A percentile compares a stretch with the other conserved stretches of the same genome.
phyloP scores from a whole-genome alignment of 2,888 invertebrate species.

The Pardosa pseudoannulata region DNA sequence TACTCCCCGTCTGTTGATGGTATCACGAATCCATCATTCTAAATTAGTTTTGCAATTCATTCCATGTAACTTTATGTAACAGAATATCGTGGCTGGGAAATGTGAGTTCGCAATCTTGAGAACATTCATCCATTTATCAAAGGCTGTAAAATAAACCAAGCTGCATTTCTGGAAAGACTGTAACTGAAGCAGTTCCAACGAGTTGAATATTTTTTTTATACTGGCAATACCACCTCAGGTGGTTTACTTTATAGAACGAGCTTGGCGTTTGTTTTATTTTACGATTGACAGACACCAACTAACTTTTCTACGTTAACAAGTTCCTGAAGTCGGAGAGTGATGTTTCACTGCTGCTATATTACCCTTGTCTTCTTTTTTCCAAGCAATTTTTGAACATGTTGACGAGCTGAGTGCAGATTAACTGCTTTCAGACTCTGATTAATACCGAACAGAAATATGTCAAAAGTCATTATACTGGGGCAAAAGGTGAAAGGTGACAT shows the following conservation, averaged over 20 bases:
- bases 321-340: neutral
- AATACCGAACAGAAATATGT: neutral
- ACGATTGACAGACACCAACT: neutral
- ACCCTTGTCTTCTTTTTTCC: neutral
- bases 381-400: neutral
- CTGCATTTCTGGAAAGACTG: no score
- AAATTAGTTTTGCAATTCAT: no score
- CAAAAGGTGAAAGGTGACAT: neutral
- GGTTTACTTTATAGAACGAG: neutral
- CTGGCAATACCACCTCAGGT: neutral
- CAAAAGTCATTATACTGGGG: neutral
- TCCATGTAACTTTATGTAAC: no score
- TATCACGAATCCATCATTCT: no score
- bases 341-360: neutral
- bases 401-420: neutral
- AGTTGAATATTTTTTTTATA: no score
- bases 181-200: no score
- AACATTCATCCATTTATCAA: no score
- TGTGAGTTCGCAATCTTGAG: no score
- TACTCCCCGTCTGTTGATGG: no score
- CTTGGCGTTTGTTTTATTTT: neutral
- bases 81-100: no score
- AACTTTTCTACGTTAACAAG: neutral
- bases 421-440: neutral
- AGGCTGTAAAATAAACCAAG: no score